A percentile compares a stretch with the other conserved stretches of the same genome.
phyloP scores from a whole-genome alignment of 53 echinoderm and acorn worm species.

The Mesocentrotus franciscanus region DNA sequence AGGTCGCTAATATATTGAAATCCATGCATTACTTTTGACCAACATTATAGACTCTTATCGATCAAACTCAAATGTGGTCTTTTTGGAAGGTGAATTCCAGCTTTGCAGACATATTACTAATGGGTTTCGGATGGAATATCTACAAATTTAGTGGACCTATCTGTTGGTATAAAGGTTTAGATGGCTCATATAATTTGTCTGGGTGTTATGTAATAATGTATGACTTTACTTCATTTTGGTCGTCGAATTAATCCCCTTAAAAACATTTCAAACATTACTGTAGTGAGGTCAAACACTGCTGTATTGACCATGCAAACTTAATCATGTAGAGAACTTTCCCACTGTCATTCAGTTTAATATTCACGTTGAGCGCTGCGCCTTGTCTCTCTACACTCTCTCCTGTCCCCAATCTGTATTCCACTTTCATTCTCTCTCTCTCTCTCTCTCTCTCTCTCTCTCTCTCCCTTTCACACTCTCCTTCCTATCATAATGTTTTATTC shows the following conservation, averaged over 20 bases:
- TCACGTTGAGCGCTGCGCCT: neutral
- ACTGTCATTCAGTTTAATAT: neutral
- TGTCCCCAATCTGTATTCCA: no score
- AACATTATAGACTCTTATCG: no score
- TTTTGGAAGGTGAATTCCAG: no score
- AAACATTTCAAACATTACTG: constrained; percentile 9
- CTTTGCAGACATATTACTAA: neutral
- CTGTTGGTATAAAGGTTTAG: neutral
- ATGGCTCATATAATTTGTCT: neutral
- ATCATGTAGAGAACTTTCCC: constrained; percentile 13
- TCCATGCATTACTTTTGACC: no score
- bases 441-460: neutral
- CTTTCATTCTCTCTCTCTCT: no score
- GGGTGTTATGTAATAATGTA: neutral
- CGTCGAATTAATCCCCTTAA: neutral
- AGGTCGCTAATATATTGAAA: no score
- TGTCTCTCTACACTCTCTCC: no score
- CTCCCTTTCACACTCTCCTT: neutral
- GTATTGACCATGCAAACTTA: neutral
- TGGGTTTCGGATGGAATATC: neutral
- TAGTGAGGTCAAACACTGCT: neutral
- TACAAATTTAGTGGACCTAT: neutral
- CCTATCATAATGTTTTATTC: no score
- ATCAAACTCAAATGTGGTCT: no score
- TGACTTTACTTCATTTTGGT: neutral